Conservation (phyloP, 2,113 vertebrate genomes). For the Syngnathus scovelli region DNA sequence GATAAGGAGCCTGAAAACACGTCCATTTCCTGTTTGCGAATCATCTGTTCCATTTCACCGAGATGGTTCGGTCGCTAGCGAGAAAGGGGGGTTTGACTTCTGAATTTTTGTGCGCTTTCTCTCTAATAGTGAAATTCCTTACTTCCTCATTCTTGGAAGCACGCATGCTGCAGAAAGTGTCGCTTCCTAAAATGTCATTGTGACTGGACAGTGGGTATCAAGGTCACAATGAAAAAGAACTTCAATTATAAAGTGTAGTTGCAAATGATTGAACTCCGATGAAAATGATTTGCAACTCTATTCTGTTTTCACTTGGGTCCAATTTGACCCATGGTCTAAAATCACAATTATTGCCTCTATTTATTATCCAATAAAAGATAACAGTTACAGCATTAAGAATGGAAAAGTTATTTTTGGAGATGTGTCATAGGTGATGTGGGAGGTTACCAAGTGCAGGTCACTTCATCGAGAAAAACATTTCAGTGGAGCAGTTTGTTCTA, state of each 20-base stretch:
- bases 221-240: background rate
- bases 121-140: background rate
- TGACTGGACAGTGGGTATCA: background rate
- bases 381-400: slow-evolving; percentile 1
- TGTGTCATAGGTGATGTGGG: slow-evolving; percentile 31
- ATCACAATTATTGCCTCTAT: background rate
- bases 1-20: slow-evolving; percentile 7
- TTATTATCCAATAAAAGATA: background rate
- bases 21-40: slow-evolving; percentile 24
- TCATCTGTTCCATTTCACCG: background rate
- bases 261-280: too few relatives aligned
- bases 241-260: too few relatives aligned
- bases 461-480: slow-evolving; percentile 38
- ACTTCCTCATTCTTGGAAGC: background rate
- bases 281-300: too few relatives aligned
- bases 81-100: background rate
- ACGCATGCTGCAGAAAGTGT: background rate
- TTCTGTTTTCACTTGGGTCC: background rate
- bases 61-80: background rate
- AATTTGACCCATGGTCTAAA: too few relatives aligned
- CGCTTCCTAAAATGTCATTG: background rate
- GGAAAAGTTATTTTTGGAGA: slow-evolving; percentile 31
- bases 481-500: slow-evolving; percentile 15
- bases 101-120: background rate
- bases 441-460: slow-evolving; percentile 31